Evolutionary conservation across 2,113 vertebrate genomes (phyloP).

Genomic region (Fulica atra): DNA sequence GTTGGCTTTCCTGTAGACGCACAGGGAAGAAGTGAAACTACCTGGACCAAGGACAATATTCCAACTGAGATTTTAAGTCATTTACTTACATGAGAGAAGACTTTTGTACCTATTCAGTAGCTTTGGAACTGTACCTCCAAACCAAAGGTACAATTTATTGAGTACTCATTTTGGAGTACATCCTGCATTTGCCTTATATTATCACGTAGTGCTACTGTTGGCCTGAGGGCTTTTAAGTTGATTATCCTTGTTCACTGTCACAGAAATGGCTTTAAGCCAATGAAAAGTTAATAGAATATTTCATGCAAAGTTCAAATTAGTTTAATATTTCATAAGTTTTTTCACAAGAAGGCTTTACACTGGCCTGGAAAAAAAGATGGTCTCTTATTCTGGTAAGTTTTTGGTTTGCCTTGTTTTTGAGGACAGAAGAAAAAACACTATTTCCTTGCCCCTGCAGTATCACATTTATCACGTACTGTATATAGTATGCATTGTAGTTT

Average conservation of each 20-base stretch:
- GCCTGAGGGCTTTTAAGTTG: not conserved
- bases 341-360: not conserved
- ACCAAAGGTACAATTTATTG: not conserved
- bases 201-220: not conserved
- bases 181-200: not conserved
- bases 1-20: not conserved
- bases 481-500: not conserved
- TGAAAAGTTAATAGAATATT: not conserved
- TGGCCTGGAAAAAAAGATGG: not conserved
- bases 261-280: slow-evolving; percentile 3
- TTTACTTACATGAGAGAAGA: not conserved
- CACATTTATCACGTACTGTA: not conserved
- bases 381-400: not conserved
- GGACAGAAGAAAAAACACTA: not conserved
- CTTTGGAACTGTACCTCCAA: not conserved
- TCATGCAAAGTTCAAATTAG: not conserved
- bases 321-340: not conserved
- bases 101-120: not conserved
- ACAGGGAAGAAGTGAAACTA: not conserved
- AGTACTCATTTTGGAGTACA: not conserved
- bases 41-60: not conserved
- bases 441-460: not conserved
- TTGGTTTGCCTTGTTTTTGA: not conserved
- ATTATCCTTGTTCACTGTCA: not conserved
- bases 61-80: not conserved